Evolutionary conservation across 2,888 invertebrate species (phyloP).

Genomic region (Drosophila hamatofila): DNA sequence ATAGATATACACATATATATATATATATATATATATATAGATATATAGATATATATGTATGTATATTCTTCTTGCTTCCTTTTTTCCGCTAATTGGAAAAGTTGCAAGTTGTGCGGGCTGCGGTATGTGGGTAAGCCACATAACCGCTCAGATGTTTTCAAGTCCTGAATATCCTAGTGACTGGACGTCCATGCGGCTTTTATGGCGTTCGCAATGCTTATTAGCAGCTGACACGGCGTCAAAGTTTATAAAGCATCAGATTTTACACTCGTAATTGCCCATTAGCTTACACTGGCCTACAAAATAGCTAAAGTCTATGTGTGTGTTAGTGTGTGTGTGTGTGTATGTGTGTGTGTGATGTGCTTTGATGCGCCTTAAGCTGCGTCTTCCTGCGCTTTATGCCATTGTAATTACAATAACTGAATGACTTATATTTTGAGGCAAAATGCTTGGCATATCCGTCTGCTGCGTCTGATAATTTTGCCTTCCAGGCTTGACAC

Average conservation of each 20-base stretch:
- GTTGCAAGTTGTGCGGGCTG: constrained; percentile 74
- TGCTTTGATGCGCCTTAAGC: constrained; percentile 46
- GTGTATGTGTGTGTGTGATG: constrained; percentile 9
- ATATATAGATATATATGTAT: not conserved
- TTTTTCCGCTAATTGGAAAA: constrained; percentile 83
- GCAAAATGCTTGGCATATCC: constrained; percentile 54
- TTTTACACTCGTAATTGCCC: constrained; percentile 78
- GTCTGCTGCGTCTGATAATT: constrained; percentile 57
- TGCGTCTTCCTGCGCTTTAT: constrained; percentile 62
- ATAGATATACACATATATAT: not conserved
- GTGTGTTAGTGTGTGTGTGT: not conserved
- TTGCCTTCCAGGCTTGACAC: constrained; percentile 37
- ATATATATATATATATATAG: not conserved
- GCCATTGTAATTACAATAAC: constrained; percentile 76
- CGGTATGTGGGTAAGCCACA: constrained; percentile 25
- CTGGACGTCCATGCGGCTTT: constrained; percentile 62
- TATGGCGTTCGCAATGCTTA: constrained; percentile 72
- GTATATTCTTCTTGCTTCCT: constrained; percentile 5
- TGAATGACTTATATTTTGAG: constrained; percentile 71
- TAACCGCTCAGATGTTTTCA: constrained; percentile 27
- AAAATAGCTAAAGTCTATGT: constrained; percentile 2
- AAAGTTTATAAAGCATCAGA: constrained; percentile 73
- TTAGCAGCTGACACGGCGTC: constrained; percentile 79
- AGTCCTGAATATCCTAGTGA: constrained; percentile 33
- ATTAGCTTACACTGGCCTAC: constrained; percentile 48